phyloP scores from a whole-genome alignment of 2,113 vertebrate genomes.

The Felis chaus region DNA sequence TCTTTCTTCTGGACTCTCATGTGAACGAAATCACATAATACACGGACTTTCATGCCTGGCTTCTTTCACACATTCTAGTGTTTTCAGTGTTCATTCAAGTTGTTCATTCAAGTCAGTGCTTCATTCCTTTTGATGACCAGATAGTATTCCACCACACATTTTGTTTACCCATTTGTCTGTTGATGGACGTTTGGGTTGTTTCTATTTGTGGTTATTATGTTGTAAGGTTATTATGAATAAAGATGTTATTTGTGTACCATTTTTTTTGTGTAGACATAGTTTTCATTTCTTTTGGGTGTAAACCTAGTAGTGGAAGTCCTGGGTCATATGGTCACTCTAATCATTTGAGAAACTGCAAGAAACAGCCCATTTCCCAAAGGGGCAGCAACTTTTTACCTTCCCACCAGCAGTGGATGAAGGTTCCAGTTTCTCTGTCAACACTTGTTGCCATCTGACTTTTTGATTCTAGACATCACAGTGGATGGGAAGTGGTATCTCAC shows the following conservation, averaged over 20 bases:
- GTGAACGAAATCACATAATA: not conserved
- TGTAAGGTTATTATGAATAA: not conserved
- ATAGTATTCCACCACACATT: fast-evolving
- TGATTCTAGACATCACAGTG: not conserved
- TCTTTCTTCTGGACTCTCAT: not conserved
- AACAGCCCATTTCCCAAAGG: not conserved
- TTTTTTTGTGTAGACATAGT: not conserved
- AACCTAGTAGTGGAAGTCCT: not conserved
- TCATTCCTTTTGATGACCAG: not conserved
- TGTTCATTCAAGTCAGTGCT: not conserved
- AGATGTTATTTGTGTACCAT: not conserved
- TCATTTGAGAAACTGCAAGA: not conserved
- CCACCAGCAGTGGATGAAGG: not conserved
- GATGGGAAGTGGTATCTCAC: not conserved
- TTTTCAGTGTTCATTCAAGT: not conserved
- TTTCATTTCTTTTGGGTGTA: not conserved
- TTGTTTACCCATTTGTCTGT: not conserved
- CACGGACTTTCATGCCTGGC: not conserved
- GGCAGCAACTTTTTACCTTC: not conserved
- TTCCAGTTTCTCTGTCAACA: not conserved
- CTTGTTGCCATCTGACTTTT: not conserved
- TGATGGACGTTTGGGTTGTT: not conserved
- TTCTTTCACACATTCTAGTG: not conserved
- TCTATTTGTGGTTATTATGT: not conserved
- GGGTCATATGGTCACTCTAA: not conserved